Percentiles rank a stretch among this genome's conserved stretches.
phyloP scores from a whole-genome alignment of 2,113 vertebrate genomes.

The Symphodus melops region DNA sequence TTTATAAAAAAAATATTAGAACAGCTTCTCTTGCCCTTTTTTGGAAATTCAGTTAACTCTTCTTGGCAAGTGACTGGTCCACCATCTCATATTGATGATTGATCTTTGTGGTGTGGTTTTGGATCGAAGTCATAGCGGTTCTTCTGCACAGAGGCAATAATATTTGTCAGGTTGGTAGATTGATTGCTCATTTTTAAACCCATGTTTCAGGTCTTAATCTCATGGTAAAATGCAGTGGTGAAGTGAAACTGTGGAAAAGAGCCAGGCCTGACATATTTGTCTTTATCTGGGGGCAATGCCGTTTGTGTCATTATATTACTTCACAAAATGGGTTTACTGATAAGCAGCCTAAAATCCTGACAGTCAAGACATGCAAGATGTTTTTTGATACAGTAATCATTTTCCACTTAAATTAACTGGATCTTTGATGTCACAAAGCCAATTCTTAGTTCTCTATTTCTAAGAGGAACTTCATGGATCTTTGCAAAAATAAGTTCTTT shows the following conservation, averaged over 20 bases:
- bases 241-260: conserved; percentile 41
- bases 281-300: conserved; percentile 51
- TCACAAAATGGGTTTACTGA: conserved; percentile 57
- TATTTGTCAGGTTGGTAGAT: conserved; percentile 57
- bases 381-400: conserved; percentile 32
- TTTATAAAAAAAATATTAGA: conserved; percentile 4
- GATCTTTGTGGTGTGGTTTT: conserved; percentile 15
- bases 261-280: conserved; percentile 47
- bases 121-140: conserved; percentile 35
- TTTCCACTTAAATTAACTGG: conserved; percentile 39
- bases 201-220: conserved; percentile 52
- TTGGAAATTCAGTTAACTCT: conserved; percentile 31
- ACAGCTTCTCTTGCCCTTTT: conserved; percentile 10
- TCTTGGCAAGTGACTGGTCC: conserved; percentile 14
- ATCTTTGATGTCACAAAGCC: conserved; percentile 36
- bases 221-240: conserved; percentile 59
- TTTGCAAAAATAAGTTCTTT: conserved; percentile 29
- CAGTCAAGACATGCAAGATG: conserved; percentile 31
- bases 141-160: conserved; percentile 50
- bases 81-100: conserved; percentile 37
- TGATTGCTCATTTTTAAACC: conserved; percentile 61
- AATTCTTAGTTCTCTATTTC: conserved; percentile 11
- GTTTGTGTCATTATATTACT: conserved; percentile 54
- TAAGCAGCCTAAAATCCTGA: conserved; percentile 34
- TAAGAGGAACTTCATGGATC: conserved; percentile 11